A percentile compares a stretch with the other conserved stretches of the same genome.
Conservation (phyloP, 2,888 invertebrate genomes). For the Selenia dentaria region DNA sequence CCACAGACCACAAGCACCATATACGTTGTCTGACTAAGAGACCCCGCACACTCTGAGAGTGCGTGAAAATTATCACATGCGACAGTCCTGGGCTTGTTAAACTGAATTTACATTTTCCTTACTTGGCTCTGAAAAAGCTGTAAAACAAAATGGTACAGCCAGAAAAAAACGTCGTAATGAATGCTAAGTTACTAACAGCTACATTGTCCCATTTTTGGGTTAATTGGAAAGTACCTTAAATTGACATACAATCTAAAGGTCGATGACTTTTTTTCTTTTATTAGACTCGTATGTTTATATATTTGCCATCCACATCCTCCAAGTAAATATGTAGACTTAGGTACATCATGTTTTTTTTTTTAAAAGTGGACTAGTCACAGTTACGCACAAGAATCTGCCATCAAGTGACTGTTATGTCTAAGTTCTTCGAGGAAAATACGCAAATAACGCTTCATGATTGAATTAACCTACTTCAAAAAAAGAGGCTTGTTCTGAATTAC, state of each 20-base stretch:
- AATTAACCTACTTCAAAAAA: too few relatives aligned
- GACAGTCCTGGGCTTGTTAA: conserved; percentile 5
- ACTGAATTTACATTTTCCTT: conserved; percentile 1
- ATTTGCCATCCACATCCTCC: too few relatives aligned
- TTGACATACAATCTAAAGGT: background rate
- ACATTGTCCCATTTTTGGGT: background rate
- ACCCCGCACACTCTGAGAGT: conserved; percentile 27
- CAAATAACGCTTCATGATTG: too few relatives aligned
- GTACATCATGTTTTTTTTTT: too few relatives aligned
- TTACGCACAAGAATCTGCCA: too few relatives aligned
- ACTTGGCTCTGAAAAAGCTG: conserved; percentile 1
- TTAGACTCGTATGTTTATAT: too few relatives aligned
- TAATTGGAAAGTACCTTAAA: background rate
- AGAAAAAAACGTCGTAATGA: background rate
- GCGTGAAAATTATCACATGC: conserved; percentile 35
- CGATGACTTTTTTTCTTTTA: background rate
- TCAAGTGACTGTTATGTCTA: too few relatives aligned
- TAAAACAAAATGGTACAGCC: background rate
- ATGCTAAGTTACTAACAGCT: background rate
- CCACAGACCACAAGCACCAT: conserved; percentile 19
- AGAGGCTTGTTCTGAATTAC: too few relatives aligned
- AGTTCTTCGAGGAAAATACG: too few relatives aligned
- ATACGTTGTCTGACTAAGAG: conserved; percentile 28
- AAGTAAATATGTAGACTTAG: too few relatives aligned
- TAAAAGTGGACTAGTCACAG: too few relatives aligned